Conservation (phyloP, 2,888 invertebrate species). For the Hylaea fasciaria region DNA sequence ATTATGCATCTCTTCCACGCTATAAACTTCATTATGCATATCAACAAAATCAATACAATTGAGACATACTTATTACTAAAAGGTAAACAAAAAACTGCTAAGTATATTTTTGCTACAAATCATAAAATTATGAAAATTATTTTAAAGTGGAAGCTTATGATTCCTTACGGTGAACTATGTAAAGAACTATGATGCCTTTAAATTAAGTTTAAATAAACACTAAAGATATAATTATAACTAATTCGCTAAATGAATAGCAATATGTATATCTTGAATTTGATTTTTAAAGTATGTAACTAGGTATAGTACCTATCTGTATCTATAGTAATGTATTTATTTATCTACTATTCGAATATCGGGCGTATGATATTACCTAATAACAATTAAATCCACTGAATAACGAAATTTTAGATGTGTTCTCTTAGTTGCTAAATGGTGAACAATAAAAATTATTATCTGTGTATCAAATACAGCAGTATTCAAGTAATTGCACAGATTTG, state of each 20-base stretch:
- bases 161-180: constrained; percentile 10
- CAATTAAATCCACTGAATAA: constrained; percentile 19
- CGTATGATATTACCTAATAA: constrained; percentile 7
- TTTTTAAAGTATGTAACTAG: constrained; percentile 1
- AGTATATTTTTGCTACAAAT: constrained; percentile 14
- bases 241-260: constrained; percentile 3
- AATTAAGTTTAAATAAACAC: background rate
- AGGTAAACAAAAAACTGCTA: constrained; percentile 18
- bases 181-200: background rate
- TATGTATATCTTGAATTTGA: background rate
- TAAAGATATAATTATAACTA: background rate
- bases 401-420: constrained; percentile 20
- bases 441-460: constrained; percentile 36
- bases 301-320: background rate
- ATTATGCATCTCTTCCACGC: constrained; percentile 19
- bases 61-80: constrained; percentile 14
- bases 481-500: constrained; percentile 51
- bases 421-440: constrained; percentile 38
- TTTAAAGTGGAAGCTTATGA: constrained; percentile 20
- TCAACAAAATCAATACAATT: constrained; percentile 14
- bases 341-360: constrained; percentile 19
- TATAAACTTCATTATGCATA: constrained; percentile 23
- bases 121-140: constrained; percentile 15
- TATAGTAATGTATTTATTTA: constrained; percentile 13
- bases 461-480: constrained; percentile 47